Percentiles rank a stretch among this genome's conserved stretches.
These are phyloP conservation scores for Rhinoraja longicauda DNA, from an alignment of 2,797 vertebrate genomes.

Conservation along the genomic window DNA sequence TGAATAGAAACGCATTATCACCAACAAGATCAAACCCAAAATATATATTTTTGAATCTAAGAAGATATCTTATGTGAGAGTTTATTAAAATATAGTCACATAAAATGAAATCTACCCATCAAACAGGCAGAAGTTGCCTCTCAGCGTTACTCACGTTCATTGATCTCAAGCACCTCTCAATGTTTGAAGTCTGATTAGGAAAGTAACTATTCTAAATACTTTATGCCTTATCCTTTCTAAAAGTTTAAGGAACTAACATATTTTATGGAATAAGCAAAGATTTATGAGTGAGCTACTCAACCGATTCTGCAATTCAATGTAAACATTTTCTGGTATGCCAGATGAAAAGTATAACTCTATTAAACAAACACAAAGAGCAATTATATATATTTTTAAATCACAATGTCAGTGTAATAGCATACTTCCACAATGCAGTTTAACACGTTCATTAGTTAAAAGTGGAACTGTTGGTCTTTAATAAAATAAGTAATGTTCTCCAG, in stretches of 20 bases:
- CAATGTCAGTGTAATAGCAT: background rate
- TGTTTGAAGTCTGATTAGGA: background rate
- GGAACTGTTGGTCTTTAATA: background rate
- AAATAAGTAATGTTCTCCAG: background rate
- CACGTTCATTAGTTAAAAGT: background rate
- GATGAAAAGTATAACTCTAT: background rate
- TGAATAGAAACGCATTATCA: slow-evolving; percentile 25
- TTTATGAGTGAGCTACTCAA: too few relatives aligned
- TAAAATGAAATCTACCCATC: slow-evolving; percentile 15
- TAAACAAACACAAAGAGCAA: background rate
- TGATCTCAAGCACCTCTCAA: background rate
- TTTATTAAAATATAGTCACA: background rate
- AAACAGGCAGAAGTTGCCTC: background rate
- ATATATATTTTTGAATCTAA: background rate
- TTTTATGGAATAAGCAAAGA: background rate
- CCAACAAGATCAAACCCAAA: background rate
- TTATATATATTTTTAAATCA: background rate
- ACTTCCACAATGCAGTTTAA: background rate
- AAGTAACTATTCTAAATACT: background rate
- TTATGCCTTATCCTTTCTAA: background rate
- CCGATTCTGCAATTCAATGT: background rate
- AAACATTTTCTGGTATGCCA: background rate
- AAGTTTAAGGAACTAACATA: background rate
- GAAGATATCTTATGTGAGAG: background rate
- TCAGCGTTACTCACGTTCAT: background rate